A percentile compares a stretch with the other conserved stretches of the same genome.
These are phyloP conservation scores for Pilophorus perplexus DNA, from an alignment of 2,888 invertebrate species.

Conservation along the genomic window DNA sequence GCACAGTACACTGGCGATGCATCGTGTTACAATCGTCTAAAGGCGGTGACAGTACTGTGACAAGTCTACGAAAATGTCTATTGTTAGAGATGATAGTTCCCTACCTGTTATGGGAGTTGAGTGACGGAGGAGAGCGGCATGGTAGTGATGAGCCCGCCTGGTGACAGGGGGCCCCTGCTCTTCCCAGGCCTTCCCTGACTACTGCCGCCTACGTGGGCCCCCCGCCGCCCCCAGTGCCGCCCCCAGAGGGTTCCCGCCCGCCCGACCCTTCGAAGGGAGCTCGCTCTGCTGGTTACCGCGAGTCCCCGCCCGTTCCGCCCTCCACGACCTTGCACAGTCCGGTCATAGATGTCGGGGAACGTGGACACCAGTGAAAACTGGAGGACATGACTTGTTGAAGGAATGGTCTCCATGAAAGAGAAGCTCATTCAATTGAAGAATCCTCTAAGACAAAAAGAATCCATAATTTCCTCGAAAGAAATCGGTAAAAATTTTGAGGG, in stretches of 20 bases:
- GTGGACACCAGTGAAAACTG: background rate
- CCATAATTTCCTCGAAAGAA: too few relatives aligned
- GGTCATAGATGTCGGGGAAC: background rate
- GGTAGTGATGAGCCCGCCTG: constrained; percentile 36
- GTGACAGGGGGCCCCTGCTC: constrained; percentile 40
- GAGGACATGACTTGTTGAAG: background rate
- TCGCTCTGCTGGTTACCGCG: background rate
- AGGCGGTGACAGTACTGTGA: too few relatives aligned
- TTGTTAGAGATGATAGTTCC: too few relatives aligned
- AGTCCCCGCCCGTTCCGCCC: background rate
- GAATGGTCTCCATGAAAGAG: too few relatives aligned
- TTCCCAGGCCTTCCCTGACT: constrained; percentile 42
- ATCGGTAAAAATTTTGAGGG: too few relatives aligned
- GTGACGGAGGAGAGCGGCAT: constrained; percentile 28
- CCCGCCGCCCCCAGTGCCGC: background rate
- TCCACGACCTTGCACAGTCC: background rate
- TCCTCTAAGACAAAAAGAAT: too few relatives aligned
- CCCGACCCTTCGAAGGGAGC: background rate
- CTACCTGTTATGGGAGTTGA: constrained; percentile 39
- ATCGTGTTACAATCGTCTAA: too few relatives aligned
- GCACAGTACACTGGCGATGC: too few relatives aligned
- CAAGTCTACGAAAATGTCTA: too few relatives aligned
- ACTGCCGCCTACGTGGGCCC: constrained; percentile 30
- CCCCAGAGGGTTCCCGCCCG: background rate
- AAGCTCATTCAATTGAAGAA: too few relatives aligned